phyloP scores from a whole-genome alignment of 2,888 invertebrate genomes.

The Listrodromus nycthemerus region DNA sequence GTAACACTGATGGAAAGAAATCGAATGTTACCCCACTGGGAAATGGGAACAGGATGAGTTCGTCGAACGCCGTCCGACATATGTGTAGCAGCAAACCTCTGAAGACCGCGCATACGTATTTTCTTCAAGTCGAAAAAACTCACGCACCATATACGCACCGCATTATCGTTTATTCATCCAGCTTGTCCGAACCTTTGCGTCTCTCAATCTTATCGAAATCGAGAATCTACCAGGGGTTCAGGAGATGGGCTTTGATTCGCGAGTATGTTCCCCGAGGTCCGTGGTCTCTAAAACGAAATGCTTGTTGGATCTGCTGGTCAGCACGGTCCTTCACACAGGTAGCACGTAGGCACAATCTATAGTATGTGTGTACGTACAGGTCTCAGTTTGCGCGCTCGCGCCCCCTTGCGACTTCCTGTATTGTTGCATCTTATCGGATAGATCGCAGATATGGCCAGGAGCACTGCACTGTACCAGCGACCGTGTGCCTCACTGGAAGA shows the following conservation, averaged over 20 bases:
- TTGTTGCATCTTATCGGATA: slow-evolving; percentile 81
- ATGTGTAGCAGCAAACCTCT: slow-evolving; percentile 41
- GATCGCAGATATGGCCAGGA: slow-evolving; percentile 79
- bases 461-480: slow-evolving; percentile 56
- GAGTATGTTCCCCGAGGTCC: slow-evolving; percentile 19
- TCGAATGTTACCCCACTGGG: slow-evolving; percentile 45
- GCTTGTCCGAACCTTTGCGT: slow-evolving; percentile 43
- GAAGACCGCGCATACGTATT: slow-evolving; percentile 15
- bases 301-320: slow-evolving; percentile 74
- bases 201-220: slow-evolving; percentile 67
- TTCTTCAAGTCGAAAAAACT: slow-evolving; percentile 50
- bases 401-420: slow-evolving; percentile 78
- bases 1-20: slow-evolving; percentile 26
- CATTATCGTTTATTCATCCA: slow-evolving; percentile 68
- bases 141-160: slow-evolving; percentile 69
- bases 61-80: slow-evolving; percentile 50
- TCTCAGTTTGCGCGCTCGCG: slow-evolving; percentile 72
- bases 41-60: slow-evolving; percentile 51
- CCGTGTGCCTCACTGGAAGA: slow-evolving; percentile 44
- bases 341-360: slow-evolving; percentile 31
- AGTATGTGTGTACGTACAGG: slow-evolving; percentile 31
- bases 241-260: slow-evolving; percentile 59
- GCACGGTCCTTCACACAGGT: slow-evolving; percentile 40
- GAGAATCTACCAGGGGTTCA: slow-evolving; percentile 62
- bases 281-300: slow-evolving; percentile 78